Conservation (phyloP, 2,888 invertebrate genomes). For the Caenorhabditis sp. region DNA sequence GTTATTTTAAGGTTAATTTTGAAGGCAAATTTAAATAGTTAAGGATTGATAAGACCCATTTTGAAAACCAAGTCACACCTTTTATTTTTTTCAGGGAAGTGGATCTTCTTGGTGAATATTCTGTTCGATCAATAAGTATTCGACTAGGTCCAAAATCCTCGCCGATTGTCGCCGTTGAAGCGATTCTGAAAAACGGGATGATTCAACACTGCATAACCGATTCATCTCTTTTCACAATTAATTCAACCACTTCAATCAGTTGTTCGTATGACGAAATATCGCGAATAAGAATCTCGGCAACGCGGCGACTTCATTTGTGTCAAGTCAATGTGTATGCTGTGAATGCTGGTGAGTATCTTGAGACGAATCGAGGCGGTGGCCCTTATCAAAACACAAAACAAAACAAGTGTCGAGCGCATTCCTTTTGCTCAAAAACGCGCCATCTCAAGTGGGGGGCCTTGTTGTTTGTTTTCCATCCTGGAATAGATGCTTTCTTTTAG, state of each 20-base stretch:
- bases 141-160: constrained; percentile 45
- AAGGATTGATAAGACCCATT: too few species aligned
- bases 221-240: constrained; percentile 35
- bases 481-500: constrained; percentile 37
- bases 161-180: constrained; percentile 39
- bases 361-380: not conserved
- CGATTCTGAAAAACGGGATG: constrained; percentile 34
- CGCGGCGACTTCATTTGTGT: constrained; percentile 56
- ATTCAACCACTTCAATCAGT: constrained; percentile 33
- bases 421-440: too few species aligned
- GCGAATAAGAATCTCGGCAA: constrained; percentile 47
- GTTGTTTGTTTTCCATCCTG: not conserved
- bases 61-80: too few species aligned
- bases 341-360: constrained; percentile 53
- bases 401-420: too few species aligned
- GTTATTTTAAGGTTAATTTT: too few species aligned
- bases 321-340: constrained; percentile 56
- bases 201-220: constrained; percentile 12
- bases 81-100: constrained; percentile 42
- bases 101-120: constrained; percentile 50
- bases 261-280: constrained; percentile 42
- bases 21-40: too few species aligned
- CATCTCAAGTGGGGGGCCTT: too few species aligned
- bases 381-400: too few species aligned
- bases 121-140: constrained; percentile 40